These are phyloP conservation scores for Malachius bipustulatus DNA, from an alignment of 2,888 invertebrate genomes.

Conservation along the genomic window DNA sequence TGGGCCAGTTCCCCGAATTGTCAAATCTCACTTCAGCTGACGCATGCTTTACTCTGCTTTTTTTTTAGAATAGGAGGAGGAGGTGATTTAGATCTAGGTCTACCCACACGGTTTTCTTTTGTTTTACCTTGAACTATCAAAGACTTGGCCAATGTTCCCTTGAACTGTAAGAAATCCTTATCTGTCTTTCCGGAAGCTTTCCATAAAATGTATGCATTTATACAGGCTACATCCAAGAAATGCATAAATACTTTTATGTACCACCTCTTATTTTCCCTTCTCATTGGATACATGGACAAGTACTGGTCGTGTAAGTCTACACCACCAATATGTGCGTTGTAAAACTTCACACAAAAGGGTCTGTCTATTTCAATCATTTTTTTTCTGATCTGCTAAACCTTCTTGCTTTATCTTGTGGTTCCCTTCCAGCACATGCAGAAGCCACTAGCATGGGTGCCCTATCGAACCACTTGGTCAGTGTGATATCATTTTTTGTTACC, in stretches of 20 bases:
- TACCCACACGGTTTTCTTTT: neutral
- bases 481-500: conserved; percentile 5
- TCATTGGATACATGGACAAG: conserved; percentile 5
- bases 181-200: conserved; percentile 1
- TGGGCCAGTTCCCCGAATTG: neutral
- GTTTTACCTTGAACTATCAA: neutral
- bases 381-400: conserved; percentile 2
- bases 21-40: conserved; percentile 2
- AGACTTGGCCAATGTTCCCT: neutral
- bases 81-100: conserved; percentile 2
- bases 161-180: conserved; percentile 8
- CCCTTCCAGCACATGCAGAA: conserved; percentile 8
- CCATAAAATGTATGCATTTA: conserved; percentile 8
- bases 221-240: conserved; percentile 5
- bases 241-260: conserved; percentile 6
- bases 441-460: conserved; percentile 4
- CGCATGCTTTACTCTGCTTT: neutral
- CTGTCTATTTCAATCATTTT: conserved; percentile 6
- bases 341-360: conserved; percentile 4
- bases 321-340: no score
- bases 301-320: no score
- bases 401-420: conserved; percentile 6
- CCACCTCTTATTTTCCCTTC: conserved; percentile 8
- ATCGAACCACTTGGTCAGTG: conserved; percentile 8
- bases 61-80: neutral